Evolutionary conservation across 2,113 vertebrate species (phyloP).

Genomic region (Sphyrna mokarran): DNA sequence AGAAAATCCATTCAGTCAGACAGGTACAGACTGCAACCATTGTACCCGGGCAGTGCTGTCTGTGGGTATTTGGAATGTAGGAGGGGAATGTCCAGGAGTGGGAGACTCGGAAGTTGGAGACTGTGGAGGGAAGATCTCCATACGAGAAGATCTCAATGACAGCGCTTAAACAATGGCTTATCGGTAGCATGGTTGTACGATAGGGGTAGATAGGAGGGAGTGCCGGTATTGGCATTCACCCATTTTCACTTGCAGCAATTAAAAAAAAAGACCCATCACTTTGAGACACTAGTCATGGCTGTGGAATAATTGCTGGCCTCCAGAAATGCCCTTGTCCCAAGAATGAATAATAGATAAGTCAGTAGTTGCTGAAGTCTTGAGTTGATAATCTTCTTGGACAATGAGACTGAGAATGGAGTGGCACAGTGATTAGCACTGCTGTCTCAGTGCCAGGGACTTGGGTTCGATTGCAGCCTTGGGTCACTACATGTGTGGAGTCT

Average conservation of each 20-base stretch:
- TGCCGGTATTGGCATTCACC: no score
- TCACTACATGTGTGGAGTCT: no score
- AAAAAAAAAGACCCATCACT: not conserved
- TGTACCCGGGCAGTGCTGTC: not conserved
- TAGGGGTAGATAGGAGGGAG: no score
- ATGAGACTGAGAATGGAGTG: not conserved
- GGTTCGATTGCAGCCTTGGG: no score
- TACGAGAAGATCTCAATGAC: no score
- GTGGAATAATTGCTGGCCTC: not conserved
- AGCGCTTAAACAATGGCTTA: no score
- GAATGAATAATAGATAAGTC: not conserved
- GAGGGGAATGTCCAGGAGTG: not conserved
- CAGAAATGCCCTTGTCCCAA: not conserved
- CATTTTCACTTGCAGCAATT: not conserved
- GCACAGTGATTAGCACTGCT: no score
- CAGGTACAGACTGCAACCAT: not conserved
- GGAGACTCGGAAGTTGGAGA: no score
- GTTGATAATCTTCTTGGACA: not conserved
- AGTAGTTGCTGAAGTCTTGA: not conserved
- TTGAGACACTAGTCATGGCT: not conserved
- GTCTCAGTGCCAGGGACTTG: no score
- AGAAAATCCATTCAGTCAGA: not conserved
- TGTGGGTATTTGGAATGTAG: not conserved
- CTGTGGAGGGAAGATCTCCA: no score
- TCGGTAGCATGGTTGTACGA: no score